Evolutionary conservation across 2,888 invertebrate genomes (phyloP).

Genomic region (Beris morrisii): DNA sequence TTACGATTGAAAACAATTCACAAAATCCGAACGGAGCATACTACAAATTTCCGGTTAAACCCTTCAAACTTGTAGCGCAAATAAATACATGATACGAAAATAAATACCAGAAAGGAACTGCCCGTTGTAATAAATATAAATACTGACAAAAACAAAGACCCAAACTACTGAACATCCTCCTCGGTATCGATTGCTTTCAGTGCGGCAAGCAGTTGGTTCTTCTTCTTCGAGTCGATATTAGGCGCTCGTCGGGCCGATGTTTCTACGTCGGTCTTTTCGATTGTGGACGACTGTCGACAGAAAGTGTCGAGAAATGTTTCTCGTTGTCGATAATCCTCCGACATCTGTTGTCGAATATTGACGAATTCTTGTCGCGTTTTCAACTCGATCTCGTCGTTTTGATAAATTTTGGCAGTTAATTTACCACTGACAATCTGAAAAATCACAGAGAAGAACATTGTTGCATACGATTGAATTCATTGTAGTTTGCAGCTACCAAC

Average conservation of each 20-base stretch:
- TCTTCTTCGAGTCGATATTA: conserved; percentile 52
- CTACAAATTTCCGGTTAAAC: too few relatives aligned
- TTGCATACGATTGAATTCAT: not conserved
- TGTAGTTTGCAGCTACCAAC: not conserved
- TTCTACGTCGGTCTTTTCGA: conserved; percentile 37
- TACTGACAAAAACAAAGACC: too few relatives aligned
- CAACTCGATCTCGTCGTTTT: conserved; percentile 16
- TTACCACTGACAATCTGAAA: not conserved
- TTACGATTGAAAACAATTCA: too few relatives aligned
- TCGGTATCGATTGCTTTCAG: conserved; percentile 63
- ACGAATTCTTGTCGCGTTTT: conserved; percentile 48
- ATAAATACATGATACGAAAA: too few relatives aligned
- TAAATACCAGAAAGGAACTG: too few relatives aligned
- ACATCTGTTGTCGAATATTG: conserved; percentile 50
- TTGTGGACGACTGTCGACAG: conserved; percentile 48
- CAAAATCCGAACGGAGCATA: too few relatives aligned
- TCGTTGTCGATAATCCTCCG: conserved; percentile 51
- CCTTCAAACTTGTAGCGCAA: too few relatives aligned
- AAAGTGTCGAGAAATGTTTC: conserved; percentile 52
- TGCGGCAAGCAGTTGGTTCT: conserved; percentile 64
- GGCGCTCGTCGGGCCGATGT: conserved; percentile 22
- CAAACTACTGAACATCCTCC: not conserved
- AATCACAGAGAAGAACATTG: not conserved
- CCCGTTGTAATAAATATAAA: too few relatives aligned
- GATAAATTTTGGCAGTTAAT: not conserved